Base-by-base conservation (phyloP, 2,113 vertebrate genomes). In the Poecile atricapillus region DNA sequence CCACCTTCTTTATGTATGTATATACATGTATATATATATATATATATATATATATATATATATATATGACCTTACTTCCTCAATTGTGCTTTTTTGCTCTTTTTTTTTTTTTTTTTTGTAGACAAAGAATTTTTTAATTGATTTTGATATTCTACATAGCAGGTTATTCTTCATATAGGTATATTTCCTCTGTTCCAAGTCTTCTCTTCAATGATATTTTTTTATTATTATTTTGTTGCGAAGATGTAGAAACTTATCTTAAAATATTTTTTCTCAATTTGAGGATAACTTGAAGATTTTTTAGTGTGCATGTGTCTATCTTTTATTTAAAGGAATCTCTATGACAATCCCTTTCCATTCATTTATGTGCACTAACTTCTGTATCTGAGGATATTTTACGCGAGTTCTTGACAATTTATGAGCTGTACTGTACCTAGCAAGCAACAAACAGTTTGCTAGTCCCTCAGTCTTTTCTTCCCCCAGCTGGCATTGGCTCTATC, bases 281-380 rank as follows among this genome's bases (percentile, higher is more conserved):
- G 13, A 15, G 62, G 37, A n/a, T 4, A 69, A 43, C 2, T 58
- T 67, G 24, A 6, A 20, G 24, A 24, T 44, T 33, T 58, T 9
- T 43, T 9, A 25, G 2, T 25, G 16, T 41, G 17, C 37, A 2
- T 53, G 1, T 44, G 10, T 69, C 4, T 47, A 2, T 56, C 4
- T 64, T 35, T 67, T 21, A 24, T 53, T 90, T 85, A 67, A 75
- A 82, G 6, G 8, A 63, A 31, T 67, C 10, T 52, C 10, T 53
- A 15, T 31, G 31, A 37, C 0, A 0, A 43, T 13, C 25, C 35
- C 7, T 43, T 15, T 27, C 9, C 4, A 33, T 35, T 43, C 2
- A 31, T 62, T 60, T 64, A 77, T 69, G 39, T 63, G 7, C 17
- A 43, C 15, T 68, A 19, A 69, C 15, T 24, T 58, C 49, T 52